Base-by-base conservation (phyloP, 2,797 vertebrate species). In the Vultur gryphus region DNA sequence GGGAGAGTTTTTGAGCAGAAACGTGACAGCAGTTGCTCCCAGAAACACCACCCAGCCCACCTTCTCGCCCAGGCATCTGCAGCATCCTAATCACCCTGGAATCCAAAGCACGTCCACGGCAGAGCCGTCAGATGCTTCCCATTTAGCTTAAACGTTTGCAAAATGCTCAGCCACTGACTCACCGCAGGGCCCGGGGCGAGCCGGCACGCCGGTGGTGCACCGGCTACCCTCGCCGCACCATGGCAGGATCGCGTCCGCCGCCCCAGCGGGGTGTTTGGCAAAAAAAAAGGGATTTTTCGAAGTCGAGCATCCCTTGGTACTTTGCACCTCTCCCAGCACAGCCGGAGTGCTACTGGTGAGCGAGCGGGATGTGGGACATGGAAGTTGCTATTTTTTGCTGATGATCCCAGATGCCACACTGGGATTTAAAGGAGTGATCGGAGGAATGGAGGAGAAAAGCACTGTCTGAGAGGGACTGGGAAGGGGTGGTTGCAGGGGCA, bases 121-220 rank as follows among this genome's bases (percentile, higher is more conserved):
- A 43, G 64, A 48, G 73, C 39, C 17, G 6, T 95, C 96, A 96
- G 86, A 95, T 87, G 92, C 90, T 93, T 95, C 97, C 86, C 94
- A 62, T 87, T 90, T 84, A 89, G 78, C 44, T 59, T 43, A 58
- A 87, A 9, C 25, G 18, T 77, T 69, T 61, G 71, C 86, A 95
- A 37, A 82, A 93, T 93, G 92, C 90, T 95, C 94, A 91, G 91
- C 80, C 93, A 95, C 89, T 97, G 96, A 95, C 93, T 96, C 96
- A 96, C 11, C 0, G 0, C 61, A 44, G 54, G 76, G 54, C 26
- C 39, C 12, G 6, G 66, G 52, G 10, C 5, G 2, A 65, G 81
- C n/a, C 8, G 11, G 41, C 39, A 20, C 5, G 16, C 33, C 4
- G 3, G 46, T 1, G 3, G 26, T 9, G 28, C 87, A n/a, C 82